phyloP scores from a whole-genome alignment of 2,888 invertebrate genomes.

The Drosophila subsilvestris region DNA sequence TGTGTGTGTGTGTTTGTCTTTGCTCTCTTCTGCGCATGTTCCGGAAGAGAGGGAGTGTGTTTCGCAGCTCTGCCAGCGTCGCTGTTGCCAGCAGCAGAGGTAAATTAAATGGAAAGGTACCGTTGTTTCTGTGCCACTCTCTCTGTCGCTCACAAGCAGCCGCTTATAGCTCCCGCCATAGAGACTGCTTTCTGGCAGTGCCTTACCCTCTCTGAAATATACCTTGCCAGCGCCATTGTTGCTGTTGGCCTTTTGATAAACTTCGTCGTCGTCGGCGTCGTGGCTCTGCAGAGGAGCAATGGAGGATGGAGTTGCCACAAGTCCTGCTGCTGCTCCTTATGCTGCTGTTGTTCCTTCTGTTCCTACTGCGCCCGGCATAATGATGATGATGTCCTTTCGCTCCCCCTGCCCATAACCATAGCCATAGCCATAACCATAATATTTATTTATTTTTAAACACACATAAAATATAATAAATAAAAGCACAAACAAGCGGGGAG shows the following conservation, averaged over 20 bases:
- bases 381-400: slow-evolving; percentile 44
- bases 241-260: slow-evolving; percentile 78
- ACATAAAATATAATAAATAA: slow-evolving; percentile 39
- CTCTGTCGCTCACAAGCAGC: background rate
- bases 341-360: slow-evolving; percentile 41
- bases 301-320: slow-evolving; percentile 6
- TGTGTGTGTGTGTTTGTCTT: slow-evolving; percentile 27
- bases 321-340: slow-evolving; percentile 21
- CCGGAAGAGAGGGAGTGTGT: slow-evolving; percentile 5
- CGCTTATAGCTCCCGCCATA: background rate
- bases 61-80: slow-evolving; percentile 36
- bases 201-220: background rate
- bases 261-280: slow-evolving; percentile 61
- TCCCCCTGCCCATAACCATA: background rate
- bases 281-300: slow-evolving; percentile 17
- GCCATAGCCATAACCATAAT: slow-evolving; percentile 56
- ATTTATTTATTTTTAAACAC: slow-evolving; percentile 71
- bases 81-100: slow-evolving; percentile 47
- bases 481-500: slow-evolving; percentile 39
- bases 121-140: background rate
- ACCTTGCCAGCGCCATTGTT: slow-evolving; percentile 57
- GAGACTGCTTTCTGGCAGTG: background rate
- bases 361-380: slow-evolving; percentile 20
- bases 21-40: slow-evolving; percentile 59
- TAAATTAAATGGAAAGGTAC: background rate